Base-by-base conservation (phyloP, 2,797 vertebrate species). In the Acridotheres tristis region DNA sequence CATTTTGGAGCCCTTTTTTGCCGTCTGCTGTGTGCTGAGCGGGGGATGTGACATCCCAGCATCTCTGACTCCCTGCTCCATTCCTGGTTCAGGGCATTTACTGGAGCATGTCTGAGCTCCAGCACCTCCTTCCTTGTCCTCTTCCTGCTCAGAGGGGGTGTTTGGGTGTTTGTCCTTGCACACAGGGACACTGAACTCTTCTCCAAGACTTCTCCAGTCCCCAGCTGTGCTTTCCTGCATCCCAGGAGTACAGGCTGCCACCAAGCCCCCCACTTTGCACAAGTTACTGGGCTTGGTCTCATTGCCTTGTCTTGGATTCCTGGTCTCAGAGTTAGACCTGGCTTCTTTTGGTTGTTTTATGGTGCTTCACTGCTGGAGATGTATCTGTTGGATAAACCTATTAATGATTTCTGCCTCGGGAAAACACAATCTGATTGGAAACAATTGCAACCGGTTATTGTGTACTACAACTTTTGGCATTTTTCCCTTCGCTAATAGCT, bases 21-120 rank as follows among this genome's bases (percentile, higher is more conserved):
- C 10, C 0, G 0, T 45, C 48, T 77, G 2, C 54, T 2, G 48
- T 3, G 1, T 34, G 22, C 45, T 13, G 25, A 16, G 77, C 55
- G 55, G 36, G 47, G 30, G 7, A 20, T 25, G 48, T 62, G 86
- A 16, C 36, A 15, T 13, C 50, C 2, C 50, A 47, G 27, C 8
- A 1, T 13, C 34, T n/a, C 73, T n/a, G 74, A 11, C 66, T 65
- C 16, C 23, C 25, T 7, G 12, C 68, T 27, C 38, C 36, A 17
- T 34, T 65, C 63, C 61, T 55, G 6, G 6, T 47, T 89, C 55
- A 18, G 63, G 58, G 59, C 27, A 42, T 83, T 81, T 50, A 54
- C 19, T 43, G 16, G 10, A 22, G 15, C 22, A 0, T 36, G 54
- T 47, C 71, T 58, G 77, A 72, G 48, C 51, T 45, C 22, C 42